Evolutionary conservation across 2,797 vertebrate genomes (phyloP).

Genomic region (Pantherophis vulpinus): DNA sequence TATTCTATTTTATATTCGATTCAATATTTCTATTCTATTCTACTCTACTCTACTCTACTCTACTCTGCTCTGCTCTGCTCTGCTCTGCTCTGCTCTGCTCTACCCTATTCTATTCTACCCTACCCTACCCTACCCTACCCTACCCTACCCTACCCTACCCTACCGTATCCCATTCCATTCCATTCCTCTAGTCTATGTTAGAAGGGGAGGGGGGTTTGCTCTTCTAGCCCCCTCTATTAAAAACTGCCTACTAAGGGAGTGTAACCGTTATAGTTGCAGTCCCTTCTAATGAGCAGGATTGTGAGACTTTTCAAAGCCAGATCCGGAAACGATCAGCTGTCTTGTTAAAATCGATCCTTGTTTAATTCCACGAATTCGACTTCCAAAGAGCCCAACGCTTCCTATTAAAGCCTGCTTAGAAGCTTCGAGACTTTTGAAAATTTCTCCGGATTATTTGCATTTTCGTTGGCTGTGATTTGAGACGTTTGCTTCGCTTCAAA

Average conservation of each 20-base stretch:
- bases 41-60: no score
- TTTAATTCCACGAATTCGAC: not conserved
- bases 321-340: not conserved
- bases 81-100: no score
- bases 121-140: rapidly evolving
- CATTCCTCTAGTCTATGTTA: no score
- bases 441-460: not conserved
- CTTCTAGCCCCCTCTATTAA: no score
- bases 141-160: no score
- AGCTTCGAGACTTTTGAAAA: not conserved
- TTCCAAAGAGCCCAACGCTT: not conserved
- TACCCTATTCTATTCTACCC: no score
- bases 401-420: not conserved
- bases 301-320: rapidly evolving
- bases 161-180: no score
- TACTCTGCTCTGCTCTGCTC: no score
- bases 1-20: no score
- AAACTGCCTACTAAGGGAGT: not conserved
- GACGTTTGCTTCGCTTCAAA: not conserved
- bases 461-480: not conserved
- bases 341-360: not conserved
- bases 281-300: not conserved
- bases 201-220: no score
- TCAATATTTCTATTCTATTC: no score
- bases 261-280: not conserved